These are phyloP conservation scores for Cavia aperea DNA, from an alignment of 2,113 vertebrate species.

Conservation along the genomic window DNA sequence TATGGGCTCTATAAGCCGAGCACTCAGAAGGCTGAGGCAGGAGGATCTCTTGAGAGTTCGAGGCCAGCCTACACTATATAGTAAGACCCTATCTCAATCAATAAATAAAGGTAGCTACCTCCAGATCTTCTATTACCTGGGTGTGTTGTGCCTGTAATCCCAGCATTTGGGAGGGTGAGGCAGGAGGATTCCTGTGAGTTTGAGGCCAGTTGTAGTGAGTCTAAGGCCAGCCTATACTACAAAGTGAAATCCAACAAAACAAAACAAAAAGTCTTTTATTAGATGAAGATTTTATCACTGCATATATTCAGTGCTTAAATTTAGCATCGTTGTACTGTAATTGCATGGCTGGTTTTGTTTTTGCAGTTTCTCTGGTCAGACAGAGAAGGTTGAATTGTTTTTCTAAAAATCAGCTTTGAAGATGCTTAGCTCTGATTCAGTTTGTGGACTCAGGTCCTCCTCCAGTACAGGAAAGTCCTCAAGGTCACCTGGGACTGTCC, in stretches of 20 bases:
- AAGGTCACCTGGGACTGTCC: background rate
- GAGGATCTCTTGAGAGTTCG: background rate
- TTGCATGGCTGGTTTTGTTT: background rate
- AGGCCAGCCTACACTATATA: background rate
- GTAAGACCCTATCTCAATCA: background rate
- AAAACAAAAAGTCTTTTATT: background rate
- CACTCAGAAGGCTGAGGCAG: background rate
- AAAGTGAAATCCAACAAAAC: background rate
- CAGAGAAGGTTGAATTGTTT: background rate
- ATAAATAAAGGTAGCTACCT: background rate
- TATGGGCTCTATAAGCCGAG: no score
- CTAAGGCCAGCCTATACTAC: background rate
- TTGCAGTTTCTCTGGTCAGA: background rate
- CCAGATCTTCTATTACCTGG: background rate
- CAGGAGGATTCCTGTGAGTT: background rate
- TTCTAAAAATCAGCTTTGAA: background rate
- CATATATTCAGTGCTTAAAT: background rate
- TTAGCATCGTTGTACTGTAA: background rate
- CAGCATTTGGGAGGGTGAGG: background rate
- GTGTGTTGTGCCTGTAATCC: background rate
- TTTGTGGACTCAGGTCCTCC: background rate
- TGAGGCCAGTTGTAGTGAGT: background rate
- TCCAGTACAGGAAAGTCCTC: background rate
- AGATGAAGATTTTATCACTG: background rate
- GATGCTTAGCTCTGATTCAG: background rate